Evolutionary conservation across 2,888 invertebrate species (phyloP).

Genomic region (Nomada hirtipes): DNA sequence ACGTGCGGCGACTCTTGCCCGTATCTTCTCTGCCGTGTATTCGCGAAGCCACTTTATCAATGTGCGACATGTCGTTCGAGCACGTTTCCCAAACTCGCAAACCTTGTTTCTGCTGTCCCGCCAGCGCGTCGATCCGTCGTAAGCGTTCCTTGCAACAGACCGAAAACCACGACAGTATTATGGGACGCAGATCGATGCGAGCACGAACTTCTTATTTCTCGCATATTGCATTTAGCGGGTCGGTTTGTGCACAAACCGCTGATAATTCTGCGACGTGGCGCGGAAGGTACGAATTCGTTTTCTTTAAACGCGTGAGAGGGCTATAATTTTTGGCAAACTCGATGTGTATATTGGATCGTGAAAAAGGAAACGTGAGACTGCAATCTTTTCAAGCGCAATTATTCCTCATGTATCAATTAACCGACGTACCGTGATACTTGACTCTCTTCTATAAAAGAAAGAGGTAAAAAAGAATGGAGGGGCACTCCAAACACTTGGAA

Average conservation of each 20-base stretch:
- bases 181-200: background rate
- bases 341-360: too few species aligned
- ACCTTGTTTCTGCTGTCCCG: background rate
- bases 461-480: background rate
- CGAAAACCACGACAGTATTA: background rate
- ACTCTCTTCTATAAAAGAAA: background rate
- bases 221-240: too few species aligned
- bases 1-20: conserved; percentile 32
- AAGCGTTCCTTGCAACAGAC: background rate
- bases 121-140: background rate
- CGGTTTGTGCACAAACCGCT: too few species aligned
- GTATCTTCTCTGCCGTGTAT: background rate
- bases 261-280: too few species aligned
- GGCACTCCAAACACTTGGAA: background rate
- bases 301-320: too few species aligned
- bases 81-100: conserved; percentile 5
- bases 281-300: too few species aligned
- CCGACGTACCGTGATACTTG: too few species aligned
- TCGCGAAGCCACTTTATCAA: background rate
- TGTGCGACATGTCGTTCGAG: background rate
- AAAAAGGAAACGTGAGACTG: too few species aligned
- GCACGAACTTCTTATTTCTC: background rate
- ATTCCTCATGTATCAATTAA: too few species aligned
- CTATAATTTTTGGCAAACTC: too few species aligned
- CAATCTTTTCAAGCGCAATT: too few species aligned